These are phyloP conservation scores for Diloba caeruleocephala DNA, from an alignment of 2,888 invertebrate species.

Conservation along the genomic window DNA sequence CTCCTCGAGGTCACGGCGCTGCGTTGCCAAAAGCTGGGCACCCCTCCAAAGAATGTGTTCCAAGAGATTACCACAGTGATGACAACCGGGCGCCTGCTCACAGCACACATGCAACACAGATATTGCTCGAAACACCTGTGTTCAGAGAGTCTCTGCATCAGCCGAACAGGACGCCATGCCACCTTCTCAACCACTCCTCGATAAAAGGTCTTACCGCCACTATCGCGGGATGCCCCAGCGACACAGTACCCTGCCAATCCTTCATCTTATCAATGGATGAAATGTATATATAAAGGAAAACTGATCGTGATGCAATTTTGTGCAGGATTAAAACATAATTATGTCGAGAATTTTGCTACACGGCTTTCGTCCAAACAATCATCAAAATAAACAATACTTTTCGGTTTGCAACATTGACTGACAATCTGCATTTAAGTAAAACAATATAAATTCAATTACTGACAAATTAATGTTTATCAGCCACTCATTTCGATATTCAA, in stretches of 20 bases:
- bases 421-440: slow-evolving; percentile 31
- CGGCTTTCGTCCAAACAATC: slow-evolving; percentile 12
- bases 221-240: too few relatives aligned
- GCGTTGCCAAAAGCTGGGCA: too few relatives aligned
- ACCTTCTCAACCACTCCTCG: too few relatives aligned
- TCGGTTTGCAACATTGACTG: slow-evolving; percentile 16
- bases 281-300: background rate
- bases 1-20: too few relatives aligned
- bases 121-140: too few relatives aligned
- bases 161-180: too few relatives aligned
- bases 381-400: slow-evolving; percentile 23
- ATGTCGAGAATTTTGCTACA: background rate
- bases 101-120: too few relatives aligned
- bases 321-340: background rate
- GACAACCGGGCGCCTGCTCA: too few relatives aligned
- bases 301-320: background rate
- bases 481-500: slow-evolving; percentile 48
- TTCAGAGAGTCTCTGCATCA: too few relatives aligned
- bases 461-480: slow-evolving; percentile 53
- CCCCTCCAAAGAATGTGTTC: too few relatives aligned
- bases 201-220: too few relatives aligned
- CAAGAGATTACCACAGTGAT: too few relatives aligned
- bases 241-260: background rate
- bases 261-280: background rate
- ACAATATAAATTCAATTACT: slow-evolving; percentile 53